phyloP scores from a whole-genome alignment of 1,140 invertebrate species.

The Heterodera carotae region DNA sequence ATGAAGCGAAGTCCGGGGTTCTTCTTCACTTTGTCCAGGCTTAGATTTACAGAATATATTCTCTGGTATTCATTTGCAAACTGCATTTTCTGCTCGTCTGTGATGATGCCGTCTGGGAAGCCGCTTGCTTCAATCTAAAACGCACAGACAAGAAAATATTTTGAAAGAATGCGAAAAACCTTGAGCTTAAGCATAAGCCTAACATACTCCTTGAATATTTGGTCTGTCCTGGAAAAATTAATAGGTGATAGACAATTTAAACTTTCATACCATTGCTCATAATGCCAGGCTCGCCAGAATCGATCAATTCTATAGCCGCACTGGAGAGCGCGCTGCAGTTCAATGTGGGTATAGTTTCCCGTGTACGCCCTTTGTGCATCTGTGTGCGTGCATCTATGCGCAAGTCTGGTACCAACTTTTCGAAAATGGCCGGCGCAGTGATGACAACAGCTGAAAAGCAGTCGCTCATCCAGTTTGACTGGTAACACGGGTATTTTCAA shows the following conservation, averaged over 20 bases:
- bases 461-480: neutral
- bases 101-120: neutral
- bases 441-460: neutral
- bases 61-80: neutral
- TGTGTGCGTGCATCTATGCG: neutral
- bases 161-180: neutral
- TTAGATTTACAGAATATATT: neutral
- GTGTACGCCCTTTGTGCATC: neutral
- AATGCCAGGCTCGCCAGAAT: constrained; percentile 2
- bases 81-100: neutral
- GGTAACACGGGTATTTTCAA: neutral
- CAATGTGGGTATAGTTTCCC: neutral
- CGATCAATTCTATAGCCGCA: neutral
- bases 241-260: too few species aligned
- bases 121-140: neutral
- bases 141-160: neutral
- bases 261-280: neutral
- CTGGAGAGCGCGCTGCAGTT: neutral
- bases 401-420: neutral
- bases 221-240: neutral
- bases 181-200: neutral
- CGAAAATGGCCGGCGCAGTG: neutral
- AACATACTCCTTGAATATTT: constrained; percentile 8
- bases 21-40: neutral
- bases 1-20: neutral